phyloP scores from a whole-genome alignment of 2,797 vertebrate genomes.

The Phoxinus dragarum region DNA sequence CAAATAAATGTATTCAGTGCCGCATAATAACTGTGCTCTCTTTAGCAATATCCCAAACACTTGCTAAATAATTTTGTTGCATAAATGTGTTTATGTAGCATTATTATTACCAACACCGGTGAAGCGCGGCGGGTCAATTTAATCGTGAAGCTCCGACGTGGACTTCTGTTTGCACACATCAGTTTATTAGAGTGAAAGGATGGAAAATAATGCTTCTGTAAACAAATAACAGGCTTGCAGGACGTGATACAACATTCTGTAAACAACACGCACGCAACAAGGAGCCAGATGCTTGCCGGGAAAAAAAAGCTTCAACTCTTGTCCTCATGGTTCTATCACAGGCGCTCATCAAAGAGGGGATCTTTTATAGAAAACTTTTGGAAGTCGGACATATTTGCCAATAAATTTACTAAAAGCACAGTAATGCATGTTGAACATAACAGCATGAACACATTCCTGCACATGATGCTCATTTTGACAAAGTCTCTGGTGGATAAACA shows the following conservation, averaged over 20 bases:
- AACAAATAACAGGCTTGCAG: conserved; percentile 42
- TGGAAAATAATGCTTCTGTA: conserved; percentile 3
- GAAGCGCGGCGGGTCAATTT: conserved; percentile 16
- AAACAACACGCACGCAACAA: conserved; percentile 23
- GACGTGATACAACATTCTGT: conserved; percentile 23
- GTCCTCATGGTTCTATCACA: conserved; percentile 31
- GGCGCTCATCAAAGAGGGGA: conserved; percentile 45
- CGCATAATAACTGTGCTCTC: not conserved
- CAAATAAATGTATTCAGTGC: not conserved
- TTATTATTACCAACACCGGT: conserved; percentile 24
- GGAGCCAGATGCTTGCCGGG: conserved; percentile 15
- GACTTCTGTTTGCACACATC: conserved; percentile 41
- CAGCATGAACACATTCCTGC: conserved; percentile 14
- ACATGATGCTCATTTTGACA: not conserved
- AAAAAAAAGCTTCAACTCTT: conserved; percentile 8
- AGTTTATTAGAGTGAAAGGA: conserved; percentile 26
- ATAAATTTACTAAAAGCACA: not conserved
- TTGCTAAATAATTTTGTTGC: conserved; percentile 22
- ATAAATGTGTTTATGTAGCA: conserved; percentile 33
- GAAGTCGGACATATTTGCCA: not conserved
- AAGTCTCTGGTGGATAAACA: not conserved
- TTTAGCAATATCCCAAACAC: conserved; percentile 22
- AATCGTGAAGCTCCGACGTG: not conserved
- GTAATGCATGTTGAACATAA: not conserved
- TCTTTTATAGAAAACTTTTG: not conserved